Evolutionary conservation across 2,113 vertebrate species (phyloP), one percentile per base, ranked within the genome.

Genomic region (Mixornis gularis): DNA sequence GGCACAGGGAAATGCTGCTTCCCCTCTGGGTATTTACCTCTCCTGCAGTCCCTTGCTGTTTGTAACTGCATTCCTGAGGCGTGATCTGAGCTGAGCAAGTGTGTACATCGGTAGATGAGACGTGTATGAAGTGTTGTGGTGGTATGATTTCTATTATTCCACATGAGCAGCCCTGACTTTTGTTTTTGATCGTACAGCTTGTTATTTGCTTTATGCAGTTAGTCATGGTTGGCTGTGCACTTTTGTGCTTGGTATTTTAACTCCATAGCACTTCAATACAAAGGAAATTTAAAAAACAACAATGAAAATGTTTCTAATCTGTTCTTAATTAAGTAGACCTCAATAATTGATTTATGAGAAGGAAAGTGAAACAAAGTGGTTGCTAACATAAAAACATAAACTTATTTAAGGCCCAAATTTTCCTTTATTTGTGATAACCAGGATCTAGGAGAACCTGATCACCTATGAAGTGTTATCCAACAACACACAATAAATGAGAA

Each of bases 291-390:
- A 16, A 96, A 95, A 96, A 97, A 81, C 76, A 97, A 94, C 94
- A 95, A 87, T 64, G 93, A 94, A 95, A 96, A 96, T 94, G 86
- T 97, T 97, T 96, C 91, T 97, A 95, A 97, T 95, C 94, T 97
- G 95, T 87, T 96, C 66, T 88, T 81, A 85, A 93, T 95, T 94
- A 97, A 97, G 87, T 78, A 95, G 90, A 78, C 87, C 90, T 97
- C 76, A 26, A 84, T 96, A 97, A 97, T 38, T 96, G 95, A 96
- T 96, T 93, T 96, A 95, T 93, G 95, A 79, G 78, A 90, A 62
- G 11, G 68, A 94, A 96, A 97, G 76, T 66, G 89, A 74, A 55
- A 87, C 76, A 90, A 43, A 95, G 63, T 94, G 89, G 71, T 76
- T 92, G 73, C 9, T 86, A 90, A 84, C 24, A 52, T 76, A 62